A percentile compares a stretch with the other conserved stretches of the same genome.
These are phyloP conservation scores for Orchestia grillus DNA, from an alignment of 1,140 invertebrate species.

Conservation along the genomic window DNA sequence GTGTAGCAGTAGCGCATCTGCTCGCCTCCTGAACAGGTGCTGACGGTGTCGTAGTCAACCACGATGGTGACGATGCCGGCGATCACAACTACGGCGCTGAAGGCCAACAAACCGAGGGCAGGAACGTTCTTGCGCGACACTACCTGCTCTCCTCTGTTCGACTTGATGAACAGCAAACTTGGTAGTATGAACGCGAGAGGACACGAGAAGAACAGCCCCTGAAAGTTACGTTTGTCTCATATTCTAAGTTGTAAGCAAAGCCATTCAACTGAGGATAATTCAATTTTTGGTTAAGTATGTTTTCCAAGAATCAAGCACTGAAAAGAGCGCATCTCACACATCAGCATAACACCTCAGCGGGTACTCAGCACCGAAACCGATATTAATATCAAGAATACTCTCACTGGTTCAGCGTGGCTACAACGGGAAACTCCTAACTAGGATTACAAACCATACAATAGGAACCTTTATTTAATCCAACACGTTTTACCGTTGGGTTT, in stretches of 20 bases:
- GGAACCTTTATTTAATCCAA: too few relatives aligned
- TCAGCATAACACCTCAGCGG: too few relatives aligned
- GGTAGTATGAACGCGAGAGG: slow-evolving; percentile 39
- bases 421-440: too few relatives aligned
- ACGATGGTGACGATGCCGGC: slow-evolving; percentile 73
- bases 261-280: not conserved
- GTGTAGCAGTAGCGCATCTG: slow-evolving; percentile 76
- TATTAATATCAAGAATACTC: too few relatives aligned
- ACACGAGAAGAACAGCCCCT: slow-evolving; percentile 15
- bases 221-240: not conserved
- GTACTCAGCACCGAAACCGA: too few relatives aligned
- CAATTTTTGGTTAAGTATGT: too few relatives aligned
- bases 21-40: slow-evolving; percentile 77
- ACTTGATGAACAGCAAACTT: not conserved
- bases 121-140: not conserved
- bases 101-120: not conserved
- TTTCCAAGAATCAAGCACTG: too few relatives aligned
- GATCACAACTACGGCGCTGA: slow-evolving; percentile 53
- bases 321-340: too few relatives aligned
- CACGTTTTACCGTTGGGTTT: too few relatives aligned
- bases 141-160: not conserved
- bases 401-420: too few relatives aligned
- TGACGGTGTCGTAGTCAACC: slow-evolving; percentile 73
- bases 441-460: too few relatives aligned
- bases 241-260: not conserved